Evolutionary conservation across 2,797 vertebrate genomes (phyloP).

Genomic region (Enteromius viviparus): DNA sequence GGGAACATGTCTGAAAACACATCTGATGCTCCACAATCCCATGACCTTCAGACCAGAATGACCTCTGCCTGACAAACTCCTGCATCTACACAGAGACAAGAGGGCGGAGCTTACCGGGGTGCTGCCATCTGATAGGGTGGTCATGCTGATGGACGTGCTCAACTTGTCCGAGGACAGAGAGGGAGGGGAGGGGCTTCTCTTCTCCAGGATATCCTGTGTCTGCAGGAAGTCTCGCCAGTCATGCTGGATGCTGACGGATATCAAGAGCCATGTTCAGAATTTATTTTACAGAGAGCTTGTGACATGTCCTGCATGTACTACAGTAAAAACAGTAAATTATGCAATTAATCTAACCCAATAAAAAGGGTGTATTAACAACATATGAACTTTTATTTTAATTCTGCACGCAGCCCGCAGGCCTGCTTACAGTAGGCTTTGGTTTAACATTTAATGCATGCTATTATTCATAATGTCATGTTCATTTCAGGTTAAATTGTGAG

Average conservation of each 20-base stretch:
- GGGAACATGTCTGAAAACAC: neutral
- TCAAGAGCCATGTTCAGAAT: neutral
- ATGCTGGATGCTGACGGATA: conserved; percentile 84
- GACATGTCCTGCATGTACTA: no score
- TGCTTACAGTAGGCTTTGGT: neutral
- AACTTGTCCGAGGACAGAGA: conserved; percentile 88
- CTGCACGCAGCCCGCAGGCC: neutral
- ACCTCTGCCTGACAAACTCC: neutral
- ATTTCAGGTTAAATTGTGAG: neutral
- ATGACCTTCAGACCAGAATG: neutral
- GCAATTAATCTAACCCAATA: neutral
- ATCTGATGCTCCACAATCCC: no score
- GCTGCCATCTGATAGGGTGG: conserved; percentile 91
- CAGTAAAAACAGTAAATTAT: no score
- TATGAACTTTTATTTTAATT: no score
- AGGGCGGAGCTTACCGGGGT: conserved; percentile 84
- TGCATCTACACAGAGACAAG: neutral
- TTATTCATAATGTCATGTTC: neutral
- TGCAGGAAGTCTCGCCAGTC: conserved; percentile 88
- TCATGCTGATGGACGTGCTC: conserved; percentile 95
- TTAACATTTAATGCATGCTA: neutral
- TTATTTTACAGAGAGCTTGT: neutral
- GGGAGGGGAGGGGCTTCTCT: conserved; percentile 84
- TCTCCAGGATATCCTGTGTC: conserved; percentile 83
- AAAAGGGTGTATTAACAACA: neutral